Evolutionary conservation across 2,797 vertebrate genomes (phyloP).

Genomic region (Masticophis lateralis): DNA sequence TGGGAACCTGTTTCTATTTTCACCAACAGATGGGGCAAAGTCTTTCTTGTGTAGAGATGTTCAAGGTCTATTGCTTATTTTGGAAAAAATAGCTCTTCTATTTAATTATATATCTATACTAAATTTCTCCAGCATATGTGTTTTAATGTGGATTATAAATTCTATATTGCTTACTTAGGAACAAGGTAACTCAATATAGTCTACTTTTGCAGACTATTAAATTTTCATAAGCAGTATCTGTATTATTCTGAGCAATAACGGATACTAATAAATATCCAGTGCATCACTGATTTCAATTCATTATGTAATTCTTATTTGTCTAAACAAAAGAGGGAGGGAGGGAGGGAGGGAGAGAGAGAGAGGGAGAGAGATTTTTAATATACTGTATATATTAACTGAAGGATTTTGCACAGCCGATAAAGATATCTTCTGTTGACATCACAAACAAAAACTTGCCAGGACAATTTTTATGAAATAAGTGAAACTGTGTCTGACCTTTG

Average conservation of each 20-base stretch:
- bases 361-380: too few species aligned
- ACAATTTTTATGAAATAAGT: constrained; percentile 28
- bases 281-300: not conserved
- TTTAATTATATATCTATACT: not conserved
- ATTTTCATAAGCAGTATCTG: not conserved
- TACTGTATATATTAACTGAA: too few species aligned
- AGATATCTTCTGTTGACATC: constrained; percentile 30
- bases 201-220: not conserved
- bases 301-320: not conserved
- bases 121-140: not conserved
- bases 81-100: not conserved
- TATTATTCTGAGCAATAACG: not conserved
- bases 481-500: not conserved
- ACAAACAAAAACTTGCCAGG: constrained; percentile 30
- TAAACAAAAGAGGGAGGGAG: not conserved
- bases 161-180: not conserved
- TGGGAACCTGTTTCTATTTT: not conserved
- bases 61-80: not conserved
- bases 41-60: not conserved
- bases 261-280: not conserved
- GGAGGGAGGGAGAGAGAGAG: too few species aligned
- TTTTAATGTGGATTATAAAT: not conserved
- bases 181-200: not conserved
- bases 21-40: not conserved
- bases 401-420: constrained; percentile 33